These are phyloP conservation scores for Nycticryphes semicollaris DNA, from an alignment of 2,113 vertebrate species.

Conservation along the genomic window DNA sequence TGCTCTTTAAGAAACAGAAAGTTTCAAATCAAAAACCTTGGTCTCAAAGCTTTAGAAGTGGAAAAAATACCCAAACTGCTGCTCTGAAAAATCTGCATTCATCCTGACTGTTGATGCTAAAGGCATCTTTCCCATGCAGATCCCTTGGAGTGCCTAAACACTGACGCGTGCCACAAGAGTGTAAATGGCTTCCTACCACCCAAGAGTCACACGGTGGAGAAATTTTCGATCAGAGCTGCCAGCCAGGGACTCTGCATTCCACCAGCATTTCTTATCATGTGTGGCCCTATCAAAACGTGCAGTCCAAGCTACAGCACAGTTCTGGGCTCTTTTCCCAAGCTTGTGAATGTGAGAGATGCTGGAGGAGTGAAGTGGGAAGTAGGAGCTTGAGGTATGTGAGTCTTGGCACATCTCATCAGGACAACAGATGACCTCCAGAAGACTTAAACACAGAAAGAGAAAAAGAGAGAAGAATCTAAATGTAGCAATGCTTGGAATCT, in stretches of 20 bases:
- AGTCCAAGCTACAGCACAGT: background rate
- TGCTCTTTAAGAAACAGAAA: background rate
- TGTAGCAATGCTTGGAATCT: background rate
- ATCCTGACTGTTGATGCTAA: background rate
- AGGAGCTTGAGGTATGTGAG: background rate
- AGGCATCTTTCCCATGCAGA: background rate
- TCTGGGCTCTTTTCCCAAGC: constrained; percentile 3
- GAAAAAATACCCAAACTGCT: background rate
- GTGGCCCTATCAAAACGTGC: background rate
- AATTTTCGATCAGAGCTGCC: background rate
- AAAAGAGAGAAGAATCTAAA: background rate
- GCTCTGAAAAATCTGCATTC: background rate
- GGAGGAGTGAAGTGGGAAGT: background rate
- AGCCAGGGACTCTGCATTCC: background rate
- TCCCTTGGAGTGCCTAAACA: background rate
- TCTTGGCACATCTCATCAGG: background rate
- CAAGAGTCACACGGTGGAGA: background rate
- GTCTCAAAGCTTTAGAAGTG: background rate
- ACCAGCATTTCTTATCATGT: background rate
- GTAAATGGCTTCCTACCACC: background rate
- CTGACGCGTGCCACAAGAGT: background rate
- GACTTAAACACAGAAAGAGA: background rate
- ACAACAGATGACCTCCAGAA: background rate
- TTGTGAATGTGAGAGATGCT: background rate
- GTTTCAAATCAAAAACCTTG: background rate